Base-by-base conservation (phyloP, 2,113 vertebrate genomes). In the Machaerirhynchus nigripectus region DNA sequence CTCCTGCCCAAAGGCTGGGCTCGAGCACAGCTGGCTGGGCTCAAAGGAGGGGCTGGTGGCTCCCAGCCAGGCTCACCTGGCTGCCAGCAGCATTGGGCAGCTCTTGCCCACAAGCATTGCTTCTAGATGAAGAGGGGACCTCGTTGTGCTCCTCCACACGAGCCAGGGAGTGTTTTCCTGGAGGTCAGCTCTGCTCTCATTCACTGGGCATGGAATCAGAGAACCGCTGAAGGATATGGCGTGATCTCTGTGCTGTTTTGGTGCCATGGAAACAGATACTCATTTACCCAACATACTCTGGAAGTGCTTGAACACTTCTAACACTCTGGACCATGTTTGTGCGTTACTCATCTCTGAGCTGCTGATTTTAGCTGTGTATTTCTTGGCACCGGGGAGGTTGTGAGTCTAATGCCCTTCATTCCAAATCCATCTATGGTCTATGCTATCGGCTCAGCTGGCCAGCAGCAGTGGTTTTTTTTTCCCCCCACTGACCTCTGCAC, bases 391-490 rank as follows among this genome's bases (percentile, higher is more conserved):
- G 7, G 40, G 35, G 37, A 84, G 56, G 61, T 6, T 68, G 50
- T 3, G 89, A 90, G 90, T 22, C 94, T 64, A 50, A 96, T 94
- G 85, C 93, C 91, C 93, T 70, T 94, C 97, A 96, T 97, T 98
- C 96, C 95, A 97, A 92, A 97, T 77, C 97, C 97, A 97, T 98
- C 92, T 98, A 98, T 97, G 97, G 97, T 79, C 88, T 96, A 35
- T 40, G 7, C 84, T 90, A 90, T 91, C 26, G 0, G 67, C 67
- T 73, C 65, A n/a, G 68, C 81, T 64, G 65, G 89, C 60, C 53
- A 92, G 79, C 49, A 20, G 3, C 15, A 89, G 50, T 1, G 6
- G 22, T 23, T 11, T 8, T 35, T 31, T 15, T 65, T 44, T 4
- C 8, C 31, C 31, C 4, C 9, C 26, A 11, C 27, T 40, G 33